Percentiles rank a stretch among this genome's conserved stretches.
These are phyloP conservation scores for Ictalurus punctatus DNA, from an alignment of 2,113 vertebrate genomes.

Conservation along the genomic window DNA sequence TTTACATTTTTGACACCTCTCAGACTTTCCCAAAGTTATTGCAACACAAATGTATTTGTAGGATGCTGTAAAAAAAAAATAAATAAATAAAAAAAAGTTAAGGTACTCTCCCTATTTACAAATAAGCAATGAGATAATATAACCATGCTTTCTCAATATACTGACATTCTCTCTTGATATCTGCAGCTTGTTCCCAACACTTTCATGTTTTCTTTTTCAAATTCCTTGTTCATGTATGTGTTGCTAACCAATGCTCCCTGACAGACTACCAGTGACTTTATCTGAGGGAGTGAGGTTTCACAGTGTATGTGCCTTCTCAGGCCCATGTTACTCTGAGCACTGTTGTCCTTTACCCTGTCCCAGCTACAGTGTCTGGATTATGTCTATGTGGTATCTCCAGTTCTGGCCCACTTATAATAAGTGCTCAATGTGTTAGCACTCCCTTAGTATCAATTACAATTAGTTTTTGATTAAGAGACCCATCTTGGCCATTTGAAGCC, in stretches of 20 bases:
- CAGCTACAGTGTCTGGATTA: slow-evolving; percentile 81
- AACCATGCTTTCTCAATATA: background rate
- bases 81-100: background rate
- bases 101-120: background rate
- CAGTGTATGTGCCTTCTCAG: slow-evolving; percentile 67
- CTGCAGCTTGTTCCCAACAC: background rate
- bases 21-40: too few species aligned
- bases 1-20: too few species aligned
- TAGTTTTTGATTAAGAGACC: slow-evolving; percentile 99
- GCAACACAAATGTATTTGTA: too few species aligned
- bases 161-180: background rate
- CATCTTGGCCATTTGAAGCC: slow-evolving; percentile 87
- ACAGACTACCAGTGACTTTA: slow-evolving; percentile 60
- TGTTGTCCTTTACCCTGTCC: slow-evolving; percentile 72
- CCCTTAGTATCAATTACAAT: slow-evolving; percentile 99
- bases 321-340: slow-evolving; percentile 81
- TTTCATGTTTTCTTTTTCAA: background rate
- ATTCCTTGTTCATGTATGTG: slow-evolving; percentile 46
- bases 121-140: background rate
- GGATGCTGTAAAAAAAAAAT: too few species aligned
- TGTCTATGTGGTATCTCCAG: slow-evolving; percentile 88
- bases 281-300: slow-evolving; percentile 69
- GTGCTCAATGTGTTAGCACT: slow-evolving; percentile 94
- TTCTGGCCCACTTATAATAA: slow-evolving; percentile 83
- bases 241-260: slow-evolving; percentile 55